phyloP scores from a whole-genome alignment of 2,888 invertebrate species.

The Falcaria lacertinaria region DNA sequence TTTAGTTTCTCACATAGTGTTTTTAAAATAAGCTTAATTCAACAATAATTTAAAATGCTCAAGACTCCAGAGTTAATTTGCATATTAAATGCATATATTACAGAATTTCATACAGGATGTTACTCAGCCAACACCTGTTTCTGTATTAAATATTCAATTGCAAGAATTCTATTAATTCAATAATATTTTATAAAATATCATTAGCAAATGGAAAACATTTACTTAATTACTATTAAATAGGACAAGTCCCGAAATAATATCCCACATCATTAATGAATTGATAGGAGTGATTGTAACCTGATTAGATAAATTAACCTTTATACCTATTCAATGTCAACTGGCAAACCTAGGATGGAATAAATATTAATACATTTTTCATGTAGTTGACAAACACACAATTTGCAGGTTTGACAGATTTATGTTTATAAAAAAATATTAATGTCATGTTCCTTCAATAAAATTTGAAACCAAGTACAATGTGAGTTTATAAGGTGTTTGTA shows the following conservation, averaged over 20 bases:
- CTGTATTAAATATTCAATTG: neutral
- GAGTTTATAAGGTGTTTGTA: too few species aligned
- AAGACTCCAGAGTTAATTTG: neutral
- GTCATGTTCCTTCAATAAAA: too few species aligned
- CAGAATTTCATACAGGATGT: conserved; percentile 1
- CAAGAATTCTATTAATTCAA: neutral
- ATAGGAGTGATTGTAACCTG: neutral
- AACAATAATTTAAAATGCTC: neutral
- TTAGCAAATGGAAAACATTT: conserved; percentile 1
- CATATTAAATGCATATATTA: neutral
- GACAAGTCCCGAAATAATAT: conserved; percentile 1
- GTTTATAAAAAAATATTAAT: too few species aligned
- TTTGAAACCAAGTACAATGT: too few species aligned
- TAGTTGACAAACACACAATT: too few species aligned
- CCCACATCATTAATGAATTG: neutral
- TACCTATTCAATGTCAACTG: neutral
- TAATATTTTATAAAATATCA: neutral
- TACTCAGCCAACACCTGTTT: conserved; percentile 1
- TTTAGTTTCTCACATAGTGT: neutral
- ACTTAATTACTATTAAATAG: conserved; percentile 1
- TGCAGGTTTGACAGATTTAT: too few species aligned
- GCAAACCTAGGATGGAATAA: neutral
- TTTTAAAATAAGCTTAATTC: neutral
- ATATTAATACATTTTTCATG: too few species aligned
- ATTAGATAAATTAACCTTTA: neutral